These are phyloP conservation scores for Oegoconia quadripuncta DNA, from an alignment of 2,888 invertebrate genomes.

Conservation along the genomic window DNA sequence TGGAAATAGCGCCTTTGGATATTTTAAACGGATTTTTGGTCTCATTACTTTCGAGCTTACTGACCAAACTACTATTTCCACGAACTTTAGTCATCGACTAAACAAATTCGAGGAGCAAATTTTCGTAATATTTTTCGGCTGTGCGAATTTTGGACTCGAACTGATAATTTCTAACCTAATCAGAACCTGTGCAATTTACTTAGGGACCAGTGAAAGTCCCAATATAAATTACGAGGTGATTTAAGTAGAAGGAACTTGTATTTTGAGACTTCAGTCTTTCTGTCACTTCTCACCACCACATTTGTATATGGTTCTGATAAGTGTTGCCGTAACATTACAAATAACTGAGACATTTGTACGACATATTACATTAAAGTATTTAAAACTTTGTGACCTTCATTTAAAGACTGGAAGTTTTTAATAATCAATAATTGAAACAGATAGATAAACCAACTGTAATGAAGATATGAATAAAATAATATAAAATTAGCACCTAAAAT, in stretches of 20 bases:
- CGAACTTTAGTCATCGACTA: slow-evolving; percentile 36
- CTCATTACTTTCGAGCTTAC: too few relatives aligned
- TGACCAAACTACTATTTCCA: neutral
- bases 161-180: slow-evolving; percentile 70
- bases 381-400: slow-evolving; percentile 55
- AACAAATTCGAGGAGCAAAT: slow-evolving; percentile 51
- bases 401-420: slow-evolving; percentile 33
- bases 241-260: slow-evolving; percentile 73
- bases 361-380: slow-evolving; percentile 12
- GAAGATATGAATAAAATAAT: slow-evolving; percentile 36
- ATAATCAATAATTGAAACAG: slow-evolving; percentile 11
- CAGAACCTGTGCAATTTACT: slow-evolving; percentile 80
- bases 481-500: slow-evolving; percentile 70
- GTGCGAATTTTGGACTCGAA: slow-evolving; percentile 55
- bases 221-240: slow-evolving; percentile 80
- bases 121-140: slow-evolving; percentile 49
- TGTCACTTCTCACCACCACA: slow-evolving; percentile 71
- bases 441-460: slow-evolving; percentile 26
- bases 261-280: slow-evolving; percentile 54
- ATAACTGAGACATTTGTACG: slow-evolving; percentile 30
- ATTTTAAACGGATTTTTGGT: neutral
- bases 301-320: slow-evolving; percentile 68
- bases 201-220: slow-evolving; percentile 48
- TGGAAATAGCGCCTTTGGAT: slow-evolving; percentile 23
- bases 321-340: slow-evolving; percentile 47